Evolutionary conservation across 2,797 vertebrate species (phyloP).

Genomic region (Urosaurus nigricauda): DNA sequence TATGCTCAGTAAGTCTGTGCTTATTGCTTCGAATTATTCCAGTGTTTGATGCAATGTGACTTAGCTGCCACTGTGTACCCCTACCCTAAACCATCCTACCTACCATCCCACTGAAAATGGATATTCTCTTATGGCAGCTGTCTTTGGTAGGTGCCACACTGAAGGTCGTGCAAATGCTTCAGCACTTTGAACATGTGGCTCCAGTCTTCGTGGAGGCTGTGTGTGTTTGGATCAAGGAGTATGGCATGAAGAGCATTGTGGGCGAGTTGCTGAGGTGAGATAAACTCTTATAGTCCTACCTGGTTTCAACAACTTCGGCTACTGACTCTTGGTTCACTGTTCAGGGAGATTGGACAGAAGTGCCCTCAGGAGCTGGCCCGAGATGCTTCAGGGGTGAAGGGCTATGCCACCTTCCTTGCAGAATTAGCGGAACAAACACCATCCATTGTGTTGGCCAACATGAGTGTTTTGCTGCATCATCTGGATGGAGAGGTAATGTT

Average conservation of each 20-base stretch:
- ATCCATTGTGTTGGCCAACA: conserved; percentile 87
- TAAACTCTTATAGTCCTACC: background rate
- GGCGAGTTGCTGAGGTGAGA: conserved; percentile 93
- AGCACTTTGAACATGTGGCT: conserved; percentile 94
- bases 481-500: conserved; percentile 91
- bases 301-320: background rate
- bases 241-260: conserved; percentile 89
- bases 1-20: conserved; percentile 87
- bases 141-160: conserved; percentile 87
- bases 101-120: conserved; percentile 25
- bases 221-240: conserved; percentile 91
- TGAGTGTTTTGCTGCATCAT: conserved; percentile 90
- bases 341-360: conserved; percentile 94
- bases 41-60: background rate
- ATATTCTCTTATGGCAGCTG: background rate
- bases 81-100: background rate
- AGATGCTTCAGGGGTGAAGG: conserved; percentile 88
- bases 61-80: background rate
- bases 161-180: conserved; percentile 93
- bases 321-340: conserved; percentile 34
- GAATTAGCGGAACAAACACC: conserved; percentile 88
- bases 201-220: conserved; percentile 91
- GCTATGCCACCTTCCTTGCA: conserved; percentile 89
- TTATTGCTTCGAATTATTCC: background rate
- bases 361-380: conserved; percentile 88